Conservation (phyloP, 2,113 vertebrate genomes). For the Oreochromis spilurus region DNA sequence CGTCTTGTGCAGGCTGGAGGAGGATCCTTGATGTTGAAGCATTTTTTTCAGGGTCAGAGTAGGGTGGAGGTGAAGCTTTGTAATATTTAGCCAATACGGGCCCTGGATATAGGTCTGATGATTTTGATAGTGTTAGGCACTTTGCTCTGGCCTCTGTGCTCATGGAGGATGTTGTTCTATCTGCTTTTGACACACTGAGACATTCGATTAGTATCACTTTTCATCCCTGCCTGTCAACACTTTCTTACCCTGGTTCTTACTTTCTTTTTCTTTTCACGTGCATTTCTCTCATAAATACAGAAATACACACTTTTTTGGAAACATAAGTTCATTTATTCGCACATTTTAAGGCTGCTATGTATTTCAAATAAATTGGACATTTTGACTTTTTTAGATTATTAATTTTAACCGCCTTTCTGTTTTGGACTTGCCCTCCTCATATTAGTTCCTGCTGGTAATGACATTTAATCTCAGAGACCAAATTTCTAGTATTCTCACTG, state of each 20-base stretch:
- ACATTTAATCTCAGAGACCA: background rate
- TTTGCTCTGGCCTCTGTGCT: fast-evolving
- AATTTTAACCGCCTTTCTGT: background rate
- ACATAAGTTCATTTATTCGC: background rate
- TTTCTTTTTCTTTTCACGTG: background rate
- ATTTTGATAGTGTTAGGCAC: background rate
- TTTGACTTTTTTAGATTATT: background rate
- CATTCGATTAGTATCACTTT: background rate
- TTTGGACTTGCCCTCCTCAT: background rate
- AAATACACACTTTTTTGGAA: background rate
- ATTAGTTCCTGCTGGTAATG: background rate
- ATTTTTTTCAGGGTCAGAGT: background rate
- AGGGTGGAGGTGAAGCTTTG: background rate
- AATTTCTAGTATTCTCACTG: background rate
- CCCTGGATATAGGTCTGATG: background rate
- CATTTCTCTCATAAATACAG: background rate
- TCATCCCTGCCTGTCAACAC: background rate
- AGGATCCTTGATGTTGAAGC: background rate
- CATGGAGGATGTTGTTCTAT: background rate
- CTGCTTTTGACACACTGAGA: fast-evolving
- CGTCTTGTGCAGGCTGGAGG: background rate
- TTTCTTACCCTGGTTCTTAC: background rate
- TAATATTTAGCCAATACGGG: background rate
- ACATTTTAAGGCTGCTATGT: background rate
- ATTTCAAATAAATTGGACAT: background rate